Percentiles rank a stretch among this genome's conserved stretches.
phyloP scores from a whole-genome alignment of 1,140 invertebrate genomes.

The Cotesia vestalis region DNA sequence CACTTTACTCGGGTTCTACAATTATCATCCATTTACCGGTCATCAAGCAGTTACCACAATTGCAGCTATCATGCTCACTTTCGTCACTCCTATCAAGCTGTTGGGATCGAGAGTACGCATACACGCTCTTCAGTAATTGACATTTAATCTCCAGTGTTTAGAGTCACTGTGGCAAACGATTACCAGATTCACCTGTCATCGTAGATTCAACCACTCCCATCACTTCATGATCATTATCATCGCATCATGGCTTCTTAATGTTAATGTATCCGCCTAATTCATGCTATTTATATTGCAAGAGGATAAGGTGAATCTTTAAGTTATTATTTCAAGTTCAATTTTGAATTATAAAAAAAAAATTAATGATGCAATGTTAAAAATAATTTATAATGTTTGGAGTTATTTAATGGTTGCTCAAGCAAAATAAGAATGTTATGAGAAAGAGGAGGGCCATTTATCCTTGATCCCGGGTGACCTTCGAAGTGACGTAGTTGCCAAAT shows the following conservation, averaged over 20 bases:
- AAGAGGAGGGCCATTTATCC: constrained; percentile 30
- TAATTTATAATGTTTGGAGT: too few species aligned
- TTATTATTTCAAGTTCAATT: too few species aligned
- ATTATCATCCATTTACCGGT: constrained; percentile 65
- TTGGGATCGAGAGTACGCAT: background rate
- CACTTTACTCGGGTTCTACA: constrained; percentile 46
- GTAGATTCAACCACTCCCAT: constrained; percentile 57
- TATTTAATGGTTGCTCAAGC: too few species aligned
- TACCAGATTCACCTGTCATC: constrained; percentile 62
- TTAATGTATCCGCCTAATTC: constrained; percentile 49
- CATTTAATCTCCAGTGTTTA: background rate
- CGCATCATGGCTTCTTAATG: constrained; percentile 58
- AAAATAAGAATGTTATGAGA: constrained; percentile 8
- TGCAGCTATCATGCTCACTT: constrained; percentile 46
- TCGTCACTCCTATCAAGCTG: constrained; percentile 35
- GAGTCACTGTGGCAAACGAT: constrained; percentile 53
- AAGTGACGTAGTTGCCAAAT: constrained; percentile 36
- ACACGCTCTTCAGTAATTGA: constrained; percentile 8
- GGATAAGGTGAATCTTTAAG: too few species aligned
- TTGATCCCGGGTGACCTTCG: constrained; percentile 27
- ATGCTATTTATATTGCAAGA: background rate
- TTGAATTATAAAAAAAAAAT: too few species aligned
- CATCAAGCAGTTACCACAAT: constrained; percentile 62
- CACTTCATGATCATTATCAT: constrained; percentile 53
- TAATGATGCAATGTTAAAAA: too few species aligned